Percentiles rank a stretch among this genome's conserved stretches.
Evolutionary conservation across 2,797 vertebrate species (phyloP).

Genomic region (Rachycentron canadum): DNA sequence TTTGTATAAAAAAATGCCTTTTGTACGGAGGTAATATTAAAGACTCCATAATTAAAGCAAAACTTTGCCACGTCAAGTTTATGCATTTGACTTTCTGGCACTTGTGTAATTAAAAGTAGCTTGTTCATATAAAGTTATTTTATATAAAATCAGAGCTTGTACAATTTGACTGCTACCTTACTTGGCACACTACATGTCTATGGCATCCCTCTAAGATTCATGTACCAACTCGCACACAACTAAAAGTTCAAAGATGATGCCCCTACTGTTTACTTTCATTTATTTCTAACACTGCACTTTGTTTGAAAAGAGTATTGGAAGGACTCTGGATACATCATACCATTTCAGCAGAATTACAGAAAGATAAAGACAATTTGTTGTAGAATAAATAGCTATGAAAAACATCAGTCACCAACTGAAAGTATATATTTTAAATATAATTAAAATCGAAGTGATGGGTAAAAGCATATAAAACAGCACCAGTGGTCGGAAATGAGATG

Average conservation of each 20-base stretch:
- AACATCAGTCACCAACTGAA: slow-evolving; percentile 20
- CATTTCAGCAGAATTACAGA: slow-evolving; percentile 42
- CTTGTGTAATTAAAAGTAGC: slow-evolving; percentile 71
- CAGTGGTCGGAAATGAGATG: slow-evolving; percentile 25
- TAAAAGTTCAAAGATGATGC: slow-evolving; percentile 54
- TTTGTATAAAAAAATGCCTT: slow-evolving; percentile 43
- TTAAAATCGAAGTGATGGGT: slow-evolving; percentile 35
- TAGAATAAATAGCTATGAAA: slow-evolving; percentile 10
- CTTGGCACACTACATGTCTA: slow-evolving; percentile 72
- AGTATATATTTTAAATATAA: slow-evolving; percentile 11
- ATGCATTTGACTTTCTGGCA: slow-evolving; percentile 65
- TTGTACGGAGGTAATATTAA: slow-evolving; percentile 22
- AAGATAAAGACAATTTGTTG: slow-evolving; percentile 12
- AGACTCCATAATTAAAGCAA: slow-evolving; percentile 58
- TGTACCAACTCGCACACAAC: slow-evolving; percentile 70
- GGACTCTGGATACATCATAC: slow-evolving; percentile 39
- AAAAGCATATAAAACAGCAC: slow-evolving; percentile 29
- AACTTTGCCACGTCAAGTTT: slow-evolving; percentile 62
- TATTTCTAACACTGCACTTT: slow-evolving; percentile 53
- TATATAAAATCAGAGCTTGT: slow-evolving; percentile 79
- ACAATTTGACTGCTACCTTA: slow-evolving; percentile 73
- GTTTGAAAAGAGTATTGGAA: slow-evolving; percentile 31
- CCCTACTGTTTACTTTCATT: slow-evolving; percentile 48
- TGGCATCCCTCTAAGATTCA: slow-evolving; percentile 67
- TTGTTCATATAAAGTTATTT: slow-evolving; percentile 73